Base-by-base conservation (phyloP, 2,797 vertebrate genomes). In the Mico argentatus region DNA sequence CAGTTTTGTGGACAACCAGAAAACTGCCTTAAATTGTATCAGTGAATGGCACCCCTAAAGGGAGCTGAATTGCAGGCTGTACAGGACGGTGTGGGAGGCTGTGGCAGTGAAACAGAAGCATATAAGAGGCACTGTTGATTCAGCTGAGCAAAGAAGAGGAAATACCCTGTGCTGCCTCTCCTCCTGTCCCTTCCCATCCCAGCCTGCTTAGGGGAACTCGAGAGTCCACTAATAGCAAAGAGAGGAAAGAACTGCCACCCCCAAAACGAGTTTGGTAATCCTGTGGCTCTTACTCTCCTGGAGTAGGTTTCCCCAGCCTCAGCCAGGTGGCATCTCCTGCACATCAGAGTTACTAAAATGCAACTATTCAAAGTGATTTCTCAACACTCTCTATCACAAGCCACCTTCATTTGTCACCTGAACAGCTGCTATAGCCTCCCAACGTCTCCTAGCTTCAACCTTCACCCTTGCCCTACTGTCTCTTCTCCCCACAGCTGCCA, bases 31-130 rank as follows among this genome's bases (percentile, higher is more conserved):
- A 19, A 36, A 17, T 70, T 64, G 3, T 61, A 15, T 1, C 0
- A 0, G 50, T 20, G 17, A 10, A 27, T 5, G 0, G 33, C 15
- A 52, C 33, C 77, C 33, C 2, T 14, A 4, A 1, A 4, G 0
- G 15, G 20, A 48, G 44, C 72, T 17, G 57, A 87, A 70, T 15
- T 5, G 7, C n/a, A 30, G 36, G 44, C 73, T 36, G 24, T 9
- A 22, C 5, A 0, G 1, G 7, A 14, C 4, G 3, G 52, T 0
- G 0, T 4, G 46, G 55, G 10, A 30, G 36, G 12, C 44, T n/a
- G 24, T 5, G 61, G 64, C 39, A 55, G 77, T 52, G 41, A 33
- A 41, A 73, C 41, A 44, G 76, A 87, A 95, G 82, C 22, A 22
- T 8, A 9, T 55, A 15, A 33, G 59, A 73, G 59, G 48, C 7